Evolutionary conservation across 1,140 invertebrate species (phyloP), one percentile per base, ranked within the genome.

Genomic region (Hermatobates lingyangjiaoensis): DNA sequence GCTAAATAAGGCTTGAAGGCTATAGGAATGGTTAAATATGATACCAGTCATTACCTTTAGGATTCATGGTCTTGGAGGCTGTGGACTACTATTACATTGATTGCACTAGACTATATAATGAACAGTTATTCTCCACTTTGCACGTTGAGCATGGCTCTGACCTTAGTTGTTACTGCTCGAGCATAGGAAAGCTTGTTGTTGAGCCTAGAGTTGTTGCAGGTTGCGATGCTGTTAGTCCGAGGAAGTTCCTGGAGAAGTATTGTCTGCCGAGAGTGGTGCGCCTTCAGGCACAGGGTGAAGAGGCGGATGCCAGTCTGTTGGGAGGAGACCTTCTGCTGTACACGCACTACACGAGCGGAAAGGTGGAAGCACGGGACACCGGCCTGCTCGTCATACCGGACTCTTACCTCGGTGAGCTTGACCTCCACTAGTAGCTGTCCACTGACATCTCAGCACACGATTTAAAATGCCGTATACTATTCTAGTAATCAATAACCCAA

Each of bases 261-360:
- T 52, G 45, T 1, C 42, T 57, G 27, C 56, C 56, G 2, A 51
- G 56, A 47, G 49, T 54, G n/a, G 53, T 50, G 3, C 30, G 34
- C 15, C 46, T 57, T 7, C 38, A 48, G 21, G 48, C 55, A 3
- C 51, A 56, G 27, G 54, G 53, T 46, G 51, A 23, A 20, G 26
- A n/a, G 23, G 52, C 50, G 27, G 50, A 54, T 25, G 30, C 42
- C 12, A 27, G 49, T 18, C 28, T 57, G 15, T 44, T 57, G 2
- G 54, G 49, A 21, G 42, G 53, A 14, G 18, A 50, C 2, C 15
- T 57, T 10, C 50, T 57, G 21, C 34, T 57, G 34, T 55, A 54
- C 23, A 54, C 45, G 25, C 53, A 57, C n/a, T 57, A 57, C 45
- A 42, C 45, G 15, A 57, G 53, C 39, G 53, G 50, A 18, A 55